Evolutionary conservation across 2,888 invertebrate species (phyloP), one percentile per base, ranked within the genome.

Genomic region (Drosophila multiciliata): DNA sequence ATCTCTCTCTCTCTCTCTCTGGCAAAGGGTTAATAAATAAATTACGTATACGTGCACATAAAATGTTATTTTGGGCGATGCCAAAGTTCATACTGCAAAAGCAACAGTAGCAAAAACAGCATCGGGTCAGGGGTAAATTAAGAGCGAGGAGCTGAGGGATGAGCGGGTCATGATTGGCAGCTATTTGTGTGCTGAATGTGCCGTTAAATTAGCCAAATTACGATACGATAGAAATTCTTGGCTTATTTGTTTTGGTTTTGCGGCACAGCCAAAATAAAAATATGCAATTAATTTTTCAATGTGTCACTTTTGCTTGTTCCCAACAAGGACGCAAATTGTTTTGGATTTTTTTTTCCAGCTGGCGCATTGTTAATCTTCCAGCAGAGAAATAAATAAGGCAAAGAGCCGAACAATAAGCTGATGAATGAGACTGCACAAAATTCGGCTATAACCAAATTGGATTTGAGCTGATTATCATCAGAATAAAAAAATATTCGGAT

Each of bases 11-110:
- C 7, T 4, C 20, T 45, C 49, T 52, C 48, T 32, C 48, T 35
- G 45, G 15, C 45, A 45, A 23, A 45, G 86, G 87, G 87, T 87
- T 87, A 87, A 90, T 87, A 87, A 89, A 87, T 87, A 87, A 87
- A 87, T 90, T 90, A 90, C 89, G 71, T 83, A 83, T 90, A 87
- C 90, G 90, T 87, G 90, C 87, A 87, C 87, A 89, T 87, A 90
- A 89, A 87, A 90, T 90, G 72, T 70, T 78, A 49, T 40, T 67
- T 57, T 58, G 71, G 87, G 55, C 73, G 78, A 76, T 81, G 90
- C 54, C 67, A 90, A 76, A 90, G 90, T 87, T 90, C 89, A 81
- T 66, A 71, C 73, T 57, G 69, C 40, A 67, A 70, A 69, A 50
- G 73, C 45, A 45, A 8, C 45, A 45, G 15, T 8, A 15, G 15